These are phyloP conservation scores for Mallotus villosus DNA, from an alignment of 2,797 vertebrate genomes.

Conservation along the genomic window DNA sequence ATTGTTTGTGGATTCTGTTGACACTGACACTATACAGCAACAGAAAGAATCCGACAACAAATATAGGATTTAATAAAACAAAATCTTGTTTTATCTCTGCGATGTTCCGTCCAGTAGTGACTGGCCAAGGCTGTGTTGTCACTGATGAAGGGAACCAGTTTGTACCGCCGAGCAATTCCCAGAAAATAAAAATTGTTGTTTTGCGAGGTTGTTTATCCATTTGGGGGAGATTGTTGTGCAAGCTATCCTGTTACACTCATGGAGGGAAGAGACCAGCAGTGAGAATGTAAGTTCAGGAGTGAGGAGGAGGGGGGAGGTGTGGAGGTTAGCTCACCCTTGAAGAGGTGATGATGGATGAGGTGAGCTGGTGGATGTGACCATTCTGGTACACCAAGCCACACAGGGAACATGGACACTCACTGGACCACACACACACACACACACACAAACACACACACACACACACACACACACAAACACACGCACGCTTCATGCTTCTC, in stretches of 20 bases:
- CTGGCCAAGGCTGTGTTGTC: constrained; percentile 14
- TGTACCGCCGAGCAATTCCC: neutral
- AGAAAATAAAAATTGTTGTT: neutral
- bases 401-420: constrained; percentile 55
- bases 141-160: neutral
- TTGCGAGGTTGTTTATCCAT: constrained; percentile 2
- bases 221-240: neutral
- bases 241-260: neutral
- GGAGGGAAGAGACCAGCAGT: neutral
- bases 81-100: constrained; percentile 3
- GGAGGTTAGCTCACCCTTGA: too few species aligned
- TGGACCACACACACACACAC: constrained; percentile 24
- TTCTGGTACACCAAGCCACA: constrained; percentile 45
- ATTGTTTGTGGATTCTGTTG: too few species aligned
- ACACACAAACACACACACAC: neutral
- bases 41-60: too few species aligned
- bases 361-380: constrained; percentile 9
- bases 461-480: neutral
- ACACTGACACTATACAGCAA: too few species aligned
- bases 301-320: too few species aligned
- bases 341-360: too few species aligned
- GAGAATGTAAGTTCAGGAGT: too few species aligned
- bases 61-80: neutral
- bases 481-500: constrained; percentile 17
- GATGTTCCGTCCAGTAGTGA: neutral